These are phyloP conservation scores for Zaprionus kolodkinae DNA, from an alignment of 1,140 invertebrate genomes.

Conservation along the genomic window DNA sequence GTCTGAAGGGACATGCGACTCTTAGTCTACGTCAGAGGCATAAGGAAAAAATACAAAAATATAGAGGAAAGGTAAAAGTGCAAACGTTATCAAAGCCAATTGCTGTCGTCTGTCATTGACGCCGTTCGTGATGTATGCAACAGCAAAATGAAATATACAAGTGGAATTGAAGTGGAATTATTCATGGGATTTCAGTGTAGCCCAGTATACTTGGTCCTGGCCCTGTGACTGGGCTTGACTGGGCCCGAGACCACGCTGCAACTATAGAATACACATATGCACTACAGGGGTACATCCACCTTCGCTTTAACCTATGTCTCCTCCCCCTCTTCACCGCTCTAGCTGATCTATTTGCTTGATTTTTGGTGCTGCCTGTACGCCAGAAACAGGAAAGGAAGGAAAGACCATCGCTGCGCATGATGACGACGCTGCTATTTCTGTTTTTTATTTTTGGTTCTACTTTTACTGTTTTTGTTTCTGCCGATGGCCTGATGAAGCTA, in stretches of 20 bases:
- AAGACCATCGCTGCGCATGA: slow-evolving; percentile 44
- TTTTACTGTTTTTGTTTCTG: slow-evolving; percentile 22
- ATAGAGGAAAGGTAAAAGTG: slow-evolving; percentile 15
- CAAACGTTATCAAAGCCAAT: slow-evolving; percentile 70
- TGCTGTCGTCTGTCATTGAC: slow-evolving; percentile 65
- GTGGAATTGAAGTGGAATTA: slow-evolving; percentile 80
- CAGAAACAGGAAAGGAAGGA: slow-evolving; percentile 62
- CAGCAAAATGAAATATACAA: slow-evolving; percentile 78
- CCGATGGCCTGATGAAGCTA: slow-evolving; percentile 46
- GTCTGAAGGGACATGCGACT: not conserved
- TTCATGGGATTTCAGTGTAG: slow-evolving; percentile 64
- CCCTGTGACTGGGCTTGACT: slow-evolving; percentile 21
- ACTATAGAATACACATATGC: slow-evolving; percentile 15
- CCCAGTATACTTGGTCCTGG: slow-evolving; percentile 6
- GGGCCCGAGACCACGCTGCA: slow-evolving; percentile 17
- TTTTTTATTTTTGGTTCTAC: not conserved
- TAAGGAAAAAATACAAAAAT: slow-evolving; percentile 6
- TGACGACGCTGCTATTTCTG: slow-evolving; percentile 42
- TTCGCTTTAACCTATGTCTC: not conserved
- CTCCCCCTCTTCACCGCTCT: not conserved
- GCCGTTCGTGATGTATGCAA: slow-evolving; percentile 64
- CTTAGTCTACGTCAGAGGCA: not conserved
- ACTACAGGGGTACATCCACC: not conserved
- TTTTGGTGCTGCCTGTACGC: slow-evolving; percentile 46
- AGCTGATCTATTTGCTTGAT: slow-evolving; percentile 51